Percentiles rank a stretch among this genome's conserved stretches.
These are phyloP conservation scores for Rhabditoides inermis DNA, from an alignment of 2,888 invertebrate species.

Conservation along the genomic window DNA sequence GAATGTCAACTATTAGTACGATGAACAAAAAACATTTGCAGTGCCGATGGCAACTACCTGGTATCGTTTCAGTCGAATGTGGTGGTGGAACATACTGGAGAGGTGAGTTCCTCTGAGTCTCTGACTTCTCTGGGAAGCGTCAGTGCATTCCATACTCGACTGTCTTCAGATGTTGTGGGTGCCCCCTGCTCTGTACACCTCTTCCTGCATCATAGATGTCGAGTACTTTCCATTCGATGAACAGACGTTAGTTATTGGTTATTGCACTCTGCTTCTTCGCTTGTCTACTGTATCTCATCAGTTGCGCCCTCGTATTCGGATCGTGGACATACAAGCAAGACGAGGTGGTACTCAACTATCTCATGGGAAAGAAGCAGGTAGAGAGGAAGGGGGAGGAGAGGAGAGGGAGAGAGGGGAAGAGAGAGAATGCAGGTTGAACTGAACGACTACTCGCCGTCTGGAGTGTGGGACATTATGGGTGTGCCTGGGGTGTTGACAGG, in stretches of 20 bases:
- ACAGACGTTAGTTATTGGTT: conserved; percentile 12
- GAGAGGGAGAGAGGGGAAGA: background rate
- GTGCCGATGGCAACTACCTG: conserved; percentile 98
- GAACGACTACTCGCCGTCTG: conserved; percentile 94
- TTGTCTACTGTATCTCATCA: too few relatives aligned
- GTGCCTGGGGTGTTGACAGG: conserved; percentile 72
- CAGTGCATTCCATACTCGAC: conserved; percentile 58
- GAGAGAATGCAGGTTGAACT: conserved; percentile 67
- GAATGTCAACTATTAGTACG: background rate
- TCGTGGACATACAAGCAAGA: conserved; percentile 97
- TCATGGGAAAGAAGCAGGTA: conserved; percentile 44
- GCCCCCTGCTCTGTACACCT: conserved; percentile 97
- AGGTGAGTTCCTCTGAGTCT: background rate
- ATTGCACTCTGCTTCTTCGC: too few relatives aligned
- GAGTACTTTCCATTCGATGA: conserved; percentile 97
- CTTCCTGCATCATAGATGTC: conserved; percentile 88
- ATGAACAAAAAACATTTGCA: conserved; percentile 54
- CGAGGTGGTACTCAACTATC: conserved; percentile 64
- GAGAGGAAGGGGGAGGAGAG: background rate
- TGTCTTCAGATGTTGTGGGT: conserved; percentile 85
- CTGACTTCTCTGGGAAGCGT: background rate
- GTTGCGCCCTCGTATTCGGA: conserved; percentile 99
- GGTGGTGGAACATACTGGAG: conserved; percentile 85
- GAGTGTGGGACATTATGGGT: conserved; percentile 95
- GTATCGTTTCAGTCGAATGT: conserved; percentile 98